Conservation (phyloP, 1,140 invertebrate genomes). For the Homalodisca vitripennis region DNA sequence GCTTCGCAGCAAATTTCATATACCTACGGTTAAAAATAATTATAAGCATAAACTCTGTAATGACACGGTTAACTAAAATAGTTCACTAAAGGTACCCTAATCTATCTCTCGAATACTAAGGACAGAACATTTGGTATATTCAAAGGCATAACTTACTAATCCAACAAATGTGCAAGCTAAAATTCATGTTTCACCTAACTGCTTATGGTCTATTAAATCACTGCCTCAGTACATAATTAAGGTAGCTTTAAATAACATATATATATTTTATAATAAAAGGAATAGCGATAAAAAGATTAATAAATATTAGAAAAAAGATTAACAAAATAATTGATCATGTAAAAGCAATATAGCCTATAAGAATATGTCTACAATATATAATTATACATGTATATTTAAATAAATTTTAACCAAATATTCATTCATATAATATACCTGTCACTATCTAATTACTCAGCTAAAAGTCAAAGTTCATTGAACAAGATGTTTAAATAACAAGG, state of each 20-base stretch:
- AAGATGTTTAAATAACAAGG: no score
- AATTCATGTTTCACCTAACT: not conserved
- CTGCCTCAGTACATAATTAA: not conserved
- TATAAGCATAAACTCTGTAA: no score
- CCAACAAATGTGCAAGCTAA: conserved; percentile 16
- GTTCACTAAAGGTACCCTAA: not conserved
- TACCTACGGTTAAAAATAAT: no score
- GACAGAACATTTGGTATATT: not conserved
- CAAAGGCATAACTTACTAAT: conserved; percentile 10
- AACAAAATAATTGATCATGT: no score
- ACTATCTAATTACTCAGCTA: no score
- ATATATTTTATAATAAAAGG: not conserved
- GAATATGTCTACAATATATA: no score
- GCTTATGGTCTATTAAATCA: not conserved
- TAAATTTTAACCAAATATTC: not conserved
- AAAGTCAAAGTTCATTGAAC: no score
- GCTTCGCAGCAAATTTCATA: no score
- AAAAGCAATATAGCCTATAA: no score
- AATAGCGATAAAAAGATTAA: not conserved
- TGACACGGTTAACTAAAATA: no score
- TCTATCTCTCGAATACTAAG: not conserved
- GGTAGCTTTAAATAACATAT: not conserved
- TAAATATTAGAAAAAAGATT: no score
- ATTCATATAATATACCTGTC: no score
- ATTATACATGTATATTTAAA: not conserved